Evolutionary conservation across 2,888 invertebrate genomes (phyloP), one percentile per base, ranked within the genome.

Genomic region (Endotricha flammealis): DNA sequence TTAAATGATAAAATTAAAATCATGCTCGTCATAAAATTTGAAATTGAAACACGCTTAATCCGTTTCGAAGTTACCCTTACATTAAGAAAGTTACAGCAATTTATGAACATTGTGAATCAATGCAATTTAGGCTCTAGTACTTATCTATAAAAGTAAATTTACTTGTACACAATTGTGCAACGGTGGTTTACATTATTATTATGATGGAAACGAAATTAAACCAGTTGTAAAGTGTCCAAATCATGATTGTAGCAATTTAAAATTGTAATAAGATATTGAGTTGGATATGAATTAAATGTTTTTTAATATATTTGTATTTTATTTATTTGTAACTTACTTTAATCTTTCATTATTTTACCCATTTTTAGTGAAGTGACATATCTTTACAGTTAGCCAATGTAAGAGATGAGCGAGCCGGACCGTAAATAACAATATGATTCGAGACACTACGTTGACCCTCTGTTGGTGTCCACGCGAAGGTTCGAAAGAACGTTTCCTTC

Each of bases 61-160:
- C n/a, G n/a, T n/a, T n/a, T n/a, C n/a, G n/a, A n/a, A n/a, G n/a
- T n/a, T n/a, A n/a, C n/a, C n/a, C n/a, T n/a, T n/a, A n/a, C n/a
- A n/a, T n/a, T 22, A 3, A 9, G 12, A 20, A 8, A 13, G 8
- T 3, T 11, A 4, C 23, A 23, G 9, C 12, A 12, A 22, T n/a
- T 9, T 24, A 20, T 8, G 10, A 23, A 22, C 12, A 12, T 13
- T 6, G 3, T 10, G 8, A 13, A 10, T 33, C 20, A 20, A 20
- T n/a, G 25, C 32, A 33, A 33, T 17, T 25, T 25, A 33, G 32
- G 32, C 32, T 27, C 32, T 27, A 25, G 32, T 33, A 33, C 32
- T 33, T 33, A 32, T n/a, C 6, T 14, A 25, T 9, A 22, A 8
- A 16, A 12, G n/a, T 32, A 25, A 5, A 33, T 6, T 17, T 27